Evolutionary conservation across 2,113 vertebrate genomes (phyloP), one percentile per base, ranked within the genome.

Genomic region (Mastomys coucha): DNA sequence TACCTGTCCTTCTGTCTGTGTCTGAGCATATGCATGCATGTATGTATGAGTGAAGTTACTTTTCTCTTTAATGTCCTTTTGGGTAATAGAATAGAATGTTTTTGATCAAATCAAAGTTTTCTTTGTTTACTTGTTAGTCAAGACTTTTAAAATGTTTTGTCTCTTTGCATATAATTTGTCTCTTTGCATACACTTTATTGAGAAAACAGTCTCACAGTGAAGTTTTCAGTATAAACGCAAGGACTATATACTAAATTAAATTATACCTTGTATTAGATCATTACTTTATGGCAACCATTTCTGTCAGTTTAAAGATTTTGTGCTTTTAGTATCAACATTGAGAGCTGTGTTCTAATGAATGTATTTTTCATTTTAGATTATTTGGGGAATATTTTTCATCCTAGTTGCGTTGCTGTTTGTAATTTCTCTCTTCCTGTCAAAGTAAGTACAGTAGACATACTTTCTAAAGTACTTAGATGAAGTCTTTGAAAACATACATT

Each of bases 341-440:
- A 84, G 33, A 91, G 67, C 94, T 97, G 8, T 93, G 63, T 89
- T 97, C 45, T 93, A 96, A 97, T 96, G 72, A 91, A 3, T 86
- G 31, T 95, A 45, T 96, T 72, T 98, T 97, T 98, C 28, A 73
- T 97, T 98, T 84, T 93, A 99, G 99, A 99, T 99, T 97, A 95
- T 99, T 45, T 98, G 99, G 98, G 99, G 99, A 65, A 96, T 99
- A 42, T 99, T 99, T 98, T 99, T 99, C 92, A 99, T 99, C 97
- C 98, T 99, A 5, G 99, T 99, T 97, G 99, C 99, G 1, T 97
- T 99, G 97, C 98, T 99, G 92, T 99, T 99, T 98, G 98, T 98
- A 24, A 97, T 99, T 80, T 99, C 99, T 93, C 98, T 99, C 70
- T 99, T 99, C 96, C 98, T 99, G 98, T 99, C 99, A 96, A 99